A percentile compares a stretch with the other conserved stretches of the same genome.
phyloP scores from a whole-genome alignment of 2,888 invertebrate genomes.

The Drosophila silvestris region DNA sequence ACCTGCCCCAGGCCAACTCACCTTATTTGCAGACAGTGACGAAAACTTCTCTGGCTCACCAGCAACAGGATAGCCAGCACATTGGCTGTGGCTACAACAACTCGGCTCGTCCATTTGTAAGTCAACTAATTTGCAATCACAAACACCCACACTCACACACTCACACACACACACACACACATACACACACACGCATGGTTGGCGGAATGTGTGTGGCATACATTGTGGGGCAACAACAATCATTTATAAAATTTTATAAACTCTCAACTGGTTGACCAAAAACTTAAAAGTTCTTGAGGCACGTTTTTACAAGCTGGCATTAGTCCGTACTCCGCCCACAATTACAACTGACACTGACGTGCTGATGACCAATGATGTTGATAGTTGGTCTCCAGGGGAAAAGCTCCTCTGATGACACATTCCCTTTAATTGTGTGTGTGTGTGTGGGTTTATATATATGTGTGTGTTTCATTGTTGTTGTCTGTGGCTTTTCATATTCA shows the following conservation, averaged over 20 bases:
- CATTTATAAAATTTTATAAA: slow-evolving; percentile 75
- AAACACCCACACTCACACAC: slow-evolving; percentile 37
- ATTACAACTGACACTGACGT: slow-evolving; percentile 42
- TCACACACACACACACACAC: slow-evolving; percentile 7
- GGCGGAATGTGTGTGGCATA: slow-evolving; percentile 57
- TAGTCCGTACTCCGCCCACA: slow-evolving; percentile 9
- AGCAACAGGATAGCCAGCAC: slow-evolving; percentile 88
- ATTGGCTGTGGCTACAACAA: slow-evolving; percentile 96
- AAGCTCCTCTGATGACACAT: slow-evolving; percentile 20
- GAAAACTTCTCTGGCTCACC: slow-evolving; percentile 93
- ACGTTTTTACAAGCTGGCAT: slow-evolving; percentile 46
- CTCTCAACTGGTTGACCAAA: slow-evolving; percentile 53
- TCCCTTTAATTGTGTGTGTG: not conserved
- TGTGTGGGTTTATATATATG: not conserved
- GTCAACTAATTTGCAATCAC: slow-evolving; percentile 63
- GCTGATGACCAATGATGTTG: slow-evolving; percentile 79
- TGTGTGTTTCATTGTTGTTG: slow-evolving; percentile 50
- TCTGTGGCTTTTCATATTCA: slow-evolving; percentile 71
- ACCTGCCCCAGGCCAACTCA: slow-evolving; percentile 87
- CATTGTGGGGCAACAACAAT: slow-evolving; percentile 58
- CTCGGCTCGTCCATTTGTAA: slow-evolving; percentile 92
- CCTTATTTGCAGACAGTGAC: slow-evolving; percentile 89
- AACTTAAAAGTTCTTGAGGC: slow-evolving; percentile 54
- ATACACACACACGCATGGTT: not conserved
- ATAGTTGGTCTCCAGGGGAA: slow-evolving; percentile 63